phyloP scores from a whole-genome alignment of 2,797 vertebrate species.

The Sternotherus odoratus region DNA sequence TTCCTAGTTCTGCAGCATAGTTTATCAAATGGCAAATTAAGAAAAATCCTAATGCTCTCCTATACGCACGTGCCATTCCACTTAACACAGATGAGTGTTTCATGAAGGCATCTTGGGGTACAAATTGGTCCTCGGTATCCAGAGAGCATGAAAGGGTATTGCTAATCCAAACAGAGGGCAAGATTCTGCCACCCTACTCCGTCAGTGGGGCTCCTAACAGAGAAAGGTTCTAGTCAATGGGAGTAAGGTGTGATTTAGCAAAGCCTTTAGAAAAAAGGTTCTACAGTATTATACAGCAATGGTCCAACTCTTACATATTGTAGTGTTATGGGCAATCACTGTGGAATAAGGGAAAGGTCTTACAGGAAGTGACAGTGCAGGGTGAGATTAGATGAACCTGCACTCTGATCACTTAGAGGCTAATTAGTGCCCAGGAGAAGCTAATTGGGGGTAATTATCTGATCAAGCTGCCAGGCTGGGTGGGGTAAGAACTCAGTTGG shows the following conservation, averaged over 20 bases:
- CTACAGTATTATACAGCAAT: accelerated
- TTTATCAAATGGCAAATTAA: neutral
- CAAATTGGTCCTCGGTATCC: neutral
- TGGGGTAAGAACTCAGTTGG: neutral
- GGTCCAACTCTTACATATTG: neutral
- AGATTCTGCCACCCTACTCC: neutral
- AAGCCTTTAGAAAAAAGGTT: too few species aligned
- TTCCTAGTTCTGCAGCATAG: neutral
- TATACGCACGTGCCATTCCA: neutral
- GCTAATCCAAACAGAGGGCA: neutral
- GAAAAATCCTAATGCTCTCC: neutral
- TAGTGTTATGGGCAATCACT: neutral
- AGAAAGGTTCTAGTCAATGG: neutral
- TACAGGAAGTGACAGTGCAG: neutral
- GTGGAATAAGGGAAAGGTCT: neutral
- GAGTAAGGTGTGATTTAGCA: neutral
- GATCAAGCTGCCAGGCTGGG: neutral
- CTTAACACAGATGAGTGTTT: neutral
- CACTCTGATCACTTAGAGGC: neutral
- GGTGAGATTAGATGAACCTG: neutral
- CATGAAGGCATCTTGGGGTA: neutral
- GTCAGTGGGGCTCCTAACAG: accelerated
- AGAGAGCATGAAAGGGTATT: neutral
- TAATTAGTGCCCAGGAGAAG: neutral
- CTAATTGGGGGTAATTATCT: neutral